Base-by-base conservation (phyloP, 2,113 vertebrate species). In the Thalassarche chlororhynchos region DNA sequence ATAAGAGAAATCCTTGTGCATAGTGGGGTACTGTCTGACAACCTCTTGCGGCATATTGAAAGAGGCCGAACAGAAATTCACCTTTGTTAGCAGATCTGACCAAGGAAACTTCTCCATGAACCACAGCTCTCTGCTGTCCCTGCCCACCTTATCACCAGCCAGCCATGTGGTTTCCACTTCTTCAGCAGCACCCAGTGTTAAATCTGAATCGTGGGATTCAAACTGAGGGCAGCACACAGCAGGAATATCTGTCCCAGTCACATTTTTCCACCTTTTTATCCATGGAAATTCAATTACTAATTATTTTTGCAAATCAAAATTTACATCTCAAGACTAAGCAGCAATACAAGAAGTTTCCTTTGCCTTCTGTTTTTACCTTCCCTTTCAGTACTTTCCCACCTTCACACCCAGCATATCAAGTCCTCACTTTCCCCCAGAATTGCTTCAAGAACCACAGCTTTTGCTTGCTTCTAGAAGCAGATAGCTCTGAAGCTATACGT, bases 271-370 rank as follows among this genome's bases (percentile, higher is more conserved):
- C 31, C 20, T 75, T 93, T 90, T 85, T 86, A 80, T 26, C 26
- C 58, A 65, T 3, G 17, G 58, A 70, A 84, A 88, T 60, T 51
- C 32, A 85, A 85, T 21, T 28, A 58, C 51, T 72, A 80, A 69
- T 65, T 61, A 25, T 62, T 92, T 93, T 80, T 84, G 75, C 68
- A 88, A 92, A 93, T 72, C 21, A 69, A 36, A 93, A 66, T 57
- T 47, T 72, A 61, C 28, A 70, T 40, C 49, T 84, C 57, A 68
- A 75, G 47, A 23, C 15, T 29, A 84, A 64, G 66, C 36, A 38
- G 58, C n/a, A 85, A 75, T 5, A 83, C 7, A 29, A 51, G 26
- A 58, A 36, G 60, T 13, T 79, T 60, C 51, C 26, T 65, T 23
- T 46, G 60, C 38, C 57, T 85, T 29, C 36, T 36, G 18, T 38